Evolutionary conservation across 2,113 vertebrate species (phyloP), one percentile per base, ranked within the genome.

Genomic region (Odocoileus hemionus): DNA sequence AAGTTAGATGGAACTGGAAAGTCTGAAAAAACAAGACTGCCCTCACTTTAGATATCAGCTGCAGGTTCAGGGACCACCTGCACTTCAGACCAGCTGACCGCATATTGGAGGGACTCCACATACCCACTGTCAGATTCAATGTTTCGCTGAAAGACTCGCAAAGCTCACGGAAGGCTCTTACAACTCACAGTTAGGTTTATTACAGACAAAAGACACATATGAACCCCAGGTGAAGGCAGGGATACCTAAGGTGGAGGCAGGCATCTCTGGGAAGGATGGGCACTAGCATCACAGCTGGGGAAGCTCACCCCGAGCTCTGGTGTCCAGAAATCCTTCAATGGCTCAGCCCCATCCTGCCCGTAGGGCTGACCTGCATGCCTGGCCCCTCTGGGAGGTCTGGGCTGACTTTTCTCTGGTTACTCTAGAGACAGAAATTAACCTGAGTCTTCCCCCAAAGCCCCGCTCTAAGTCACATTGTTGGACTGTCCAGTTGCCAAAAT

Each of bases 281-380:
- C 26, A 45, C 36, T 30, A 9, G 36, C 6, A 1, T 4, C 1
- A 10, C 50, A 2, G 8, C 30, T 7, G 14, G 10, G 17, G 82
- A 61, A 5, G 25, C 55, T 33, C 16, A 7, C 16, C 16, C 17
- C 17, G 2, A 15, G 6, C 14, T 30, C 16, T 76, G 57, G 43
- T 9, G 14, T 19, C 45, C 3, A 3, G 43, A 21, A 21, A 15
- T 43, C 39, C 52, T 16, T 4, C 52, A 39, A 52, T 25, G 61
- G 7, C 30, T 58, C 7, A 1, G 16, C 23, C 33, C 2, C 30
- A 25, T 26, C 19, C 50, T 26, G 26, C 36, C 76, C 21, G 1
- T 1, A 9, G 7, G 6, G 26, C 45, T 64, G 12, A 43, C 7
- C 79, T 89, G 57, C 25, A 52, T 36, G n/a, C 28, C 36, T 5